phyloP scores from a whole-genome alignment of 2,888 invertebrate species.

The Dolichopus griseipennis region DNA sequence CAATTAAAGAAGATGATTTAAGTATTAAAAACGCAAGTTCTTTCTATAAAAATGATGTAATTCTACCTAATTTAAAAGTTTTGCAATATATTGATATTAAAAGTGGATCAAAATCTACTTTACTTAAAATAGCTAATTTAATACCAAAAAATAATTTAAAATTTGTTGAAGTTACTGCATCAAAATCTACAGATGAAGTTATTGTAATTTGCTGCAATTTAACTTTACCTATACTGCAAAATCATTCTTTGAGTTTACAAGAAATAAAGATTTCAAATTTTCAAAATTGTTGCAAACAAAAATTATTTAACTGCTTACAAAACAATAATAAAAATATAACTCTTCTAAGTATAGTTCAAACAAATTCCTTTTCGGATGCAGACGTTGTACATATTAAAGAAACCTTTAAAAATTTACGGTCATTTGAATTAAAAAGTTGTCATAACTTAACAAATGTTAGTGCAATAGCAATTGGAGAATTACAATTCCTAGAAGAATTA shows the following conservation, averaged over 20 bases:
- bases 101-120: neutral
- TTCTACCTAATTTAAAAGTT: neutral
- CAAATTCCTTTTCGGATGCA: neutral
- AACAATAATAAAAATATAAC: neutral
- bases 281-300: constrained; percentile 2
- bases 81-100: neutral
- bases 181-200: neutral
- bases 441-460: constrained; percentile 10
- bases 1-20: neutral
- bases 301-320: neutral
- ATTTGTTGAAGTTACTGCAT: neutral
- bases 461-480: neutral
- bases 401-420: neutral
- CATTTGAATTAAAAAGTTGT: neutral
- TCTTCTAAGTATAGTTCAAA: neutral
- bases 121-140: neutral
- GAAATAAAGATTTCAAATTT: neutral
- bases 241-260: neutral
- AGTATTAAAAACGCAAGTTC: neutral
- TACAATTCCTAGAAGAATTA: neutral
- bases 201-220: neutral
- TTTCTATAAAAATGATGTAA: neutral
- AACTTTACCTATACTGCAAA: neutral
- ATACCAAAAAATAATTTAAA: constrained; percentile 7
- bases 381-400: neutral